Base-by-base conservation (phyloP, 2,797 vertebrate genomes). In the Neosilurus hyrtlii region DNA sequence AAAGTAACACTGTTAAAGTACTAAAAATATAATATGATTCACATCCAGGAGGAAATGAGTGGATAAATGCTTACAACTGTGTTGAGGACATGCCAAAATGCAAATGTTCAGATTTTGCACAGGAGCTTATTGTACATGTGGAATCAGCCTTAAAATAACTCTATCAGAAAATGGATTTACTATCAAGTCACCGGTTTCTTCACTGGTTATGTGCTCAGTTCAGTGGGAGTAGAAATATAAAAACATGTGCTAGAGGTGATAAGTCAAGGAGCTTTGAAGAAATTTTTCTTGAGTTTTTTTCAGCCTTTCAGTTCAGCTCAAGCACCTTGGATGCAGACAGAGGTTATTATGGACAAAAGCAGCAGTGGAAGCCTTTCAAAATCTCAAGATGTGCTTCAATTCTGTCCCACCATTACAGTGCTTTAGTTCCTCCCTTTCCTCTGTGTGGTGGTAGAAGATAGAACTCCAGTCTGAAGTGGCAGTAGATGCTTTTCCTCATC, bases 381-480 rank as follows among this genome's bases (percentile, higher is more conserved):
- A 63, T 78, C 75, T 63, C 75, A 78, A 78, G 75, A 78, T 78
- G 59, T 78, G 59, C 75, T 78, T 78, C 43, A 78, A 30, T 63
- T 78, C 59, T 78, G 59, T 37, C 59, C 59, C 4, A 77, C 35
- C 62, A 77, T 63, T 63, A 62, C 56, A 51, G n/a, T 37, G 51
- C 49, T n/a, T 7, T 35, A 24, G 30, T 62, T 14, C 75, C 56
- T 11, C 15, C n/a, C 37, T 37, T 11, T n/a, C 11, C 30, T 22
- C 22, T 77, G 8, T 77, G n/a, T 63, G 59, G 22, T 51, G 59
- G 35, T 24, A 43, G 43, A 78, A 78, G 59, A 63, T 65, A 63
- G 37, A 78, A 51, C 61, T 78, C 15, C 37, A 49, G 26, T 63
- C 61, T 78, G 37, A 78, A 63, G 37, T 78, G 59, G 75, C 75